Percentiles rank a stretch among this genome's conserved stretches.
These are phyloP conservation scores for Scaptomyza parva DNA, from an alignment of 2,888 invertebrate genomes.

Conservation along the genomic window DNA sequence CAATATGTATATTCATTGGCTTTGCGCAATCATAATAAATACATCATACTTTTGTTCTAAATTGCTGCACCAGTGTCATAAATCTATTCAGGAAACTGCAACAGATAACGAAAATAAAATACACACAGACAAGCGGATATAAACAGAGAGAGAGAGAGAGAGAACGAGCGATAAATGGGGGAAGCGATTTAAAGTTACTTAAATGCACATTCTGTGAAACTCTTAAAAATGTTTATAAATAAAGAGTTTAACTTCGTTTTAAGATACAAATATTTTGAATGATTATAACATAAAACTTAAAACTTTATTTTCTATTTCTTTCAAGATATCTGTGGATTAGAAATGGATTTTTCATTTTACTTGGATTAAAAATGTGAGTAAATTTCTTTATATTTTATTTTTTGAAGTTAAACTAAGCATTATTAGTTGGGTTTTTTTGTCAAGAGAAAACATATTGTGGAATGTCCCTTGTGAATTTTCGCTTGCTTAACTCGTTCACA, in stretches of 20 bases:
- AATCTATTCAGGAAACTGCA: conserved; percentile 49
- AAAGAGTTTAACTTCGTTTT: no score
- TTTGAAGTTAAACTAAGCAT: neutral
- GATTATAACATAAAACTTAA: no score
- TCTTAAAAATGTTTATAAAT: neutral
- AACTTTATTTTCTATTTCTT: neutral
- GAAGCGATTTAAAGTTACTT: neutral
- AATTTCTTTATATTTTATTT: neutral
- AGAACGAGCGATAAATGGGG: neutral
- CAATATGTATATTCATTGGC: conserved; percentile 26
- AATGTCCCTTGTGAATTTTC: conserved; percentile 19
- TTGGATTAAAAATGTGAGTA: no score
- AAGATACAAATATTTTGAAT: no score
- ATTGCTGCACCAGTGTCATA: conserved; percentile 64
- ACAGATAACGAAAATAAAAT: conserved; percentile 12
- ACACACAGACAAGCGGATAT: conserved; percentile 1
- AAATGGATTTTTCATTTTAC: no score
- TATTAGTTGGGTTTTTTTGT: neutral
- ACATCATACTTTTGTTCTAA: conserved; percentile 48
- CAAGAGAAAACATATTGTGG: conserved; percentile 31
- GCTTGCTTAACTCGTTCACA: conserved; percentile 37
- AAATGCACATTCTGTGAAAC: neutral
- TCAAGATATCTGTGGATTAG: neutral
- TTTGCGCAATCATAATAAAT: conserved; percentile 67
- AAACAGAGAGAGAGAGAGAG: neutral